Conservation (phyloP, 2,113 vertebrate species). For the Misgurnus mizolepis region DNA sequence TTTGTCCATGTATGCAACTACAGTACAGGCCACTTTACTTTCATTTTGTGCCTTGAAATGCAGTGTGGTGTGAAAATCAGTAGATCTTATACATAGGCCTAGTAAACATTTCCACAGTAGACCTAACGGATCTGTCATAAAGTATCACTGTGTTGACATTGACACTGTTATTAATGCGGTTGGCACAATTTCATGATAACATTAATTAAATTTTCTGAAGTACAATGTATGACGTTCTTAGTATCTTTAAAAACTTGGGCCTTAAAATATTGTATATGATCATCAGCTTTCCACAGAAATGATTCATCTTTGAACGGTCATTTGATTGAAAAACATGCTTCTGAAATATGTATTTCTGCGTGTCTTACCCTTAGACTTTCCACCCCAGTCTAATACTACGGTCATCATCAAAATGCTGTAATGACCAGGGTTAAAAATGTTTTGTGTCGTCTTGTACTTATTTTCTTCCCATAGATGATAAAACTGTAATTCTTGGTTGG, state of each 20-base stretch:
- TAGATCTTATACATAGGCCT: neutral
- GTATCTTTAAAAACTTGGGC: neutral
- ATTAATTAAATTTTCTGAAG: neutral
- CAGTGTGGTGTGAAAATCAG: neutral
- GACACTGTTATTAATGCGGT: neutral
- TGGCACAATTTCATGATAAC: neutral
- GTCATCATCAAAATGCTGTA: neutral
- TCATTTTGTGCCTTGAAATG: conserved; percentile 13
- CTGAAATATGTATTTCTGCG: neutral
- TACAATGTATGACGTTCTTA: neutral
- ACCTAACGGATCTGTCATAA: neutral
- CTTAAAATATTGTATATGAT: neutral
- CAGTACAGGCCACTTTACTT: conserved; percentile 28
- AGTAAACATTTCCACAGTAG: neutral
- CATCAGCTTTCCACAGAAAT: neutral
- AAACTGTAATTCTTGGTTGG: neutral
- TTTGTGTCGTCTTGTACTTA: neutral
- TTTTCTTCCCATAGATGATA: neutral
- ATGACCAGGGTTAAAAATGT: neutral
- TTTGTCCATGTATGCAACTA: conserved; percentile 19
- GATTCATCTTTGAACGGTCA: neutral
- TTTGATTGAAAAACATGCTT: neutral
- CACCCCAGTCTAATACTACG: conserved; percentile 4
- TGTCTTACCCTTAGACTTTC: conserved; percentile 15
- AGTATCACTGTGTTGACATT: neutral